These are phyloP conservation scores for Dromas ardeola DNA, from an alignment of 2,113 vertebrate genomes.

Conservation along the genomic window DNA sequence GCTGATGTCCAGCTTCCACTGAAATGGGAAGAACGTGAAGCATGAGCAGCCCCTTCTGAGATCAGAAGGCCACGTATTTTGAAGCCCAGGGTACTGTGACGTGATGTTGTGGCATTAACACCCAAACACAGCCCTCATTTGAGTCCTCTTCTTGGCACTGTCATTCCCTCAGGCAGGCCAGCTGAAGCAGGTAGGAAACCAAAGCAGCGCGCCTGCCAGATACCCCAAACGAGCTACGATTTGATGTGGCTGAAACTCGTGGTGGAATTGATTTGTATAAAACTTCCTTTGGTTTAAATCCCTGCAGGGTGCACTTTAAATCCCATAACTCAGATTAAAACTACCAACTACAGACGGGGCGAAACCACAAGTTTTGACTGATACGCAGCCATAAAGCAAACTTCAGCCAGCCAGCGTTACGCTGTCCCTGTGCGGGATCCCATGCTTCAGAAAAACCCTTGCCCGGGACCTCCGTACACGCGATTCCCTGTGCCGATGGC, in stretches of 20 bases:
- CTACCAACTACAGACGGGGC: not conserved
- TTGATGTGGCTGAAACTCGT: not conserved
- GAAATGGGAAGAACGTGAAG: not conserved
- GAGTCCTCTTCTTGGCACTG: not conserved
- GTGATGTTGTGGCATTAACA: no score
- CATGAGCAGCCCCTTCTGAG: not conserved
- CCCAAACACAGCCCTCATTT: accelerated
- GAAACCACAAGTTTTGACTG: not conserved
- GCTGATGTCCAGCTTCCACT: not conserved
- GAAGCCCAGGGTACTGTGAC: not conserved
- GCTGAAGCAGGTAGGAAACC: not conserved
- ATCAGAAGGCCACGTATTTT: accelerated
- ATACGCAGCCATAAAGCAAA: not conserved
- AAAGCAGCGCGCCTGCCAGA: not conserved
- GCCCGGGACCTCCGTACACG: accelerated
- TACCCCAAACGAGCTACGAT: not conserved
- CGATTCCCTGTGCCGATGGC: accelerated
- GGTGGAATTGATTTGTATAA: not conserved
- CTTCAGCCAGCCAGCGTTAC: not conserved
- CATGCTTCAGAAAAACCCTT: accelerated
- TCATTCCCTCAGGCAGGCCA: not conserved
- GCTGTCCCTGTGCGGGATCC: accelerated
- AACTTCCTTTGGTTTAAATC: not conserved
- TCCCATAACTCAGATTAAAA: not conserved
- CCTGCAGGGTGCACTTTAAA: not conserved